Evolutionary conservation across 1,140 invertebrate species (phyloP).

Genomic region (Trichonephila clavipes): DNA sequence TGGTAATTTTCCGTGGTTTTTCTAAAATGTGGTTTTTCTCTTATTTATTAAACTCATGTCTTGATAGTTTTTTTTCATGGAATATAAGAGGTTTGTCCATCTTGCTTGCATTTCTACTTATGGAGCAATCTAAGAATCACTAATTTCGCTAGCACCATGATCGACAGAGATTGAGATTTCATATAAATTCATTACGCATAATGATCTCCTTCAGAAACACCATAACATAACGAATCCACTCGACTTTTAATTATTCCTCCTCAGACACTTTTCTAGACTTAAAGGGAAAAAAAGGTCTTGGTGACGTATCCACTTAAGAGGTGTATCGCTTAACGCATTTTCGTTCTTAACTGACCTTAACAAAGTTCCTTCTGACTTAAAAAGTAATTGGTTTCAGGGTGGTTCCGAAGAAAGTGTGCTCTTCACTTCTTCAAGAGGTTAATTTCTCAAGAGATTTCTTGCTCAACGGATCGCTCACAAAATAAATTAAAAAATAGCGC

Average conservation of each 20-base stretch:
- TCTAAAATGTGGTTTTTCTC: too few relatives aligned
- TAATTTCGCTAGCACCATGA: not conserved
- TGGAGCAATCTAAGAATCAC: not conserved
- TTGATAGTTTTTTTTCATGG: not conserved
- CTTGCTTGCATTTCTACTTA: not conserved
- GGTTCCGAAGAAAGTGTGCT: not conserved
- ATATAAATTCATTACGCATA: not conserved
- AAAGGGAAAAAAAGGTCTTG: not conserved
- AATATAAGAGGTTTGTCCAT: not conserved
- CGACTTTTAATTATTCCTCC: constrained; percentile 28
- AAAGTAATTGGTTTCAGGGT: constrained; percentile 14
- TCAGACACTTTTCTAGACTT: constrained; percentile 8
- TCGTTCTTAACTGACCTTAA: not conserved
- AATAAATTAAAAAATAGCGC: not conserved
- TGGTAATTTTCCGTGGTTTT: too few relatives aligned
- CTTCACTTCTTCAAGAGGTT: not conserved
- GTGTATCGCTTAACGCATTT: not conserved
- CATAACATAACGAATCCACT: not conserved
- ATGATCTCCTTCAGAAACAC: not conserved
- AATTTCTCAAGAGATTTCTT: not conserved
- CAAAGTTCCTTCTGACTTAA: not conserved
- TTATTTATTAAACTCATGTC: too few relatives aligned
- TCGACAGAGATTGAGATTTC: not conserved
- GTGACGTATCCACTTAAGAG: not conserved
- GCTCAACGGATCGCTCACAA: not conserved